Evolutionary conservation across 1,140 invertebrate species (phyloP), one percentile per base, ranked within the genome.

Genomic region (Tetramorium alpestre): DNA sequence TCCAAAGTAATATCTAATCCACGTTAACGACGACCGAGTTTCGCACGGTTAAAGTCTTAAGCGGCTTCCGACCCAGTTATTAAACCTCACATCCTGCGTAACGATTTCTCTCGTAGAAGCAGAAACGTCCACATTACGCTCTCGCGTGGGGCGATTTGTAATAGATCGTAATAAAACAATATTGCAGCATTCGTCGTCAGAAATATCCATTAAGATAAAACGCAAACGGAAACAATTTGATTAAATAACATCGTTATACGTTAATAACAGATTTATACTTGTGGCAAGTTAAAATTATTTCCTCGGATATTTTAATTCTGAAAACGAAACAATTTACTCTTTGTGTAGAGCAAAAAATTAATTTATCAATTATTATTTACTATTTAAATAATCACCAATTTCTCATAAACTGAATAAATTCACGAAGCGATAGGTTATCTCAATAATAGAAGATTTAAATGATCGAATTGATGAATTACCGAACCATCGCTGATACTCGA

Each of bases 71-170:
- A 85, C 87, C 87, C 67, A 58, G 41, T 88, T 89, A 78, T 88
- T 89, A 88, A 78, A 76, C 41, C 73, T 78, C 58, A 60, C 73
- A 88, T 88, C 88, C 88, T 77, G 62, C 87, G 82, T 58, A 85
- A 67, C 64, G 77, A 89, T 89, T 88, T 87, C 86, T 76, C 70
- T 87, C 64, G 49, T 85, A 85, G 60, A 25, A 76, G 38, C 49
- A 72, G 67, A 78, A 49, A 70, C 84, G 54, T 73, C 56, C 49
- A 49, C 58, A 13, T 67, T 70, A 28, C 25, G 56, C 76, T 86
- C 72, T 77, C 80, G 41, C 47, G 47, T 58, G 22, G 44, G 8
- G 44, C 10, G 47, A 88, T 44, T 85, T 75, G 38, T 33, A 78
- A 88, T 67, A 72, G 86, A 88, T 85, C 67, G 38, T 33, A 78